These are phyloP conservation scores for Suricata suricatta DNA, from an alignment of 2,113 vertebrate genomes.

Conservation along the genomic window DNA sequence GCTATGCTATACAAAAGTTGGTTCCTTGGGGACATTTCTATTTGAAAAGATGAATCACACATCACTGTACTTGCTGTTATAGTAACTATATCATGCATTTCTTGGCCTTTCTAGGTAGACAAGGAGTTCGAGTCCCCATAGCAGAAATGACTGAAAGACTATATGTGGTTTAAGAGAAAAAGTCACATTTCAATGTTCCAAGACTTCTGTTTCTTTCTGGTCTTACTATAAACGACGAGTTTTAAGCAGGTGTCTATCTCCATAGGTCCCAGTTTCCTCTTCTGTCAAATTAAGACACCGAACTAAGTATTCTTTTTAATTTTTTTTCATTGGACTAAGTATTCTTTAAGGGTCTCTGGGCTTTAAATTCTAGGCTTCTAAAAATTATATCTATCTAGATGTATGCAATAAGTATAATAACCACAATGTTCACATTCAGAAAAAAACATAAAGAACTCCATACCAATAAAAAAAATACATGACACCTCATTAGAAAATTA, in stretches of 20 bases:
- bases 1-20: not conserved
- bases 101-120: not conserved
- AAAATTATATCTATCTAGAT: not conserved
- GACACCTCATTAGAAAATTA: not conserved
- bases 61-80: not conserved
- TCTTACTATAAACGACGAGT: not conserved
- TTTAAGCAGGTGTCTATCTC: not conserved
- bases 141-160: not conserved
- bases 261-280: not conserved
- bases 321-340: not conserved
- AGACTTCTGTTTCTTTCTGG: conserved; percentile 25
- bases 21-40: not conserved
- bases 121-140: not conserved
- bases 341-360: not conserved
- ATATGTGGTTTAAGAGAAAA: not conserved
- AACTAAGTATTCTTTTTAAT: not conserved
- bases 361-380: not conserved
- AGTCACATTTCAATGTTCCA: not conserved
- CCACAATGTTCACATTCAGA: not conserved
- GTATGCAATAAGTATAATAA: not conserved
- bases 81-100: not conserved
- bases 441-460: not conserved
- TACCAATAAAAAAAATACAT: not conserved
- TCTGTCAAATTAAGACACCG: not conserved
- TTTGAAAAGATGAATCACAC: not conserved